A percentile compares a stretch with the other conserved stretches of the same genome.
Conservation (phyloP, 2,797 vertebrate genomes). For the Tiaroga cobitis region DNA sequence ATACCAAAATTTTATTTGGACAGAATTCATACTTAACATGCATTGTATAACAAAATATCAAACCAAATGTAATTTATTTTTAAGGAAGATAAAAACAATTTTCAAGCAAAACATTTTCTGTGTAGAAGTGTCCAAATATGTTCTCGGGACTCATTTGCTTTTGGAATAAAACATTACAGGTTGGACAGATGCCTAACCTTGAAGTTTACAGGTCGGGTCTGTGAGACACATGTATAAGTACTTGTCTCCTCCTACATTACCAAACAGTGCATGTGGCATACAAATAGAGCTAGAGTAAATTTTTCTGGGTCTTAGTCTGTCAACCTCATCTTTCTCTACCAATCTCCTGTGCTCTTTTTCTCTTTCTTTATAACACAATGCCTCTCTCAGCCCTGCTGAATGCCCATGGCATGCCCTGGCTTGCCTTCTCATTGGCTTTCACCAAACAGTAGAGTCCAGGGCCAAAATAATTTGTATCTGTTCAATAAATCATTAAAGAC, state of each 20-base stretch:
- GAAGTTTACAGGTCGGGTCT: neutral
- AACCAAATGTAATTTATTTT: neutral
- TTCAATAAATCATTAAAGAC: constrained; percentile 86
- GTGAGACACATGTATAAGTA: neutral
- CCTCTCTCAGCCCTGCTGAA: constrained; percentile 65
- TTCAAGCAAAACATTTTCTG: neutral
- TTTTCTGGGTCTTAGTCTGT: constrained; percentile 18
- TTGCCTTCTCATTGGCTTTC: constrained; percentile 73
- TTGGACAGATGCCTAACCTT: neutral
- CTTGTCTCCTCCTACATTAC: neutral
- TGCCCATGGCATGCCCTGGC: constrained; percentile 73
- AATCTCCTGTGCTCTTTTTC: constrained; percentile 35
- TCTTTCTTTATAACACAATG: constrained; percentile 58
- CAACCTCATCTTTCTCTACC: constrained; percentile 28
- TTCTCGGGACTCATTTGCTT: neutral
- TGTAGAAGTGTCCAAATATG: neutral
- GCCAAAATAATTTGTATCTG: constrained; percentile 88
- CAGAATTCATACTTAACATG: neutral
- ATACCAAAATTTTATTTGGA: neutral
- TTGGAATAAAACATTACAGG: neutral
- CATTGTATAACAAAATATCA: neutral
- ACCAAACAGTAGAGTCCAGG: constrained; percentile 76
- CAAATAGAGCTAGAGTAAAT: neutral
- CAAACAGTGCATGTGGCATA: neutral
- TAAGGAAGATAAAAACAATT: neutral